Evolutionary conservation across 2,113 vertebrate genomes (phyloP), one percentile per base, ranked within the genome.

Genomic region (Gobio gobio): DNA sequence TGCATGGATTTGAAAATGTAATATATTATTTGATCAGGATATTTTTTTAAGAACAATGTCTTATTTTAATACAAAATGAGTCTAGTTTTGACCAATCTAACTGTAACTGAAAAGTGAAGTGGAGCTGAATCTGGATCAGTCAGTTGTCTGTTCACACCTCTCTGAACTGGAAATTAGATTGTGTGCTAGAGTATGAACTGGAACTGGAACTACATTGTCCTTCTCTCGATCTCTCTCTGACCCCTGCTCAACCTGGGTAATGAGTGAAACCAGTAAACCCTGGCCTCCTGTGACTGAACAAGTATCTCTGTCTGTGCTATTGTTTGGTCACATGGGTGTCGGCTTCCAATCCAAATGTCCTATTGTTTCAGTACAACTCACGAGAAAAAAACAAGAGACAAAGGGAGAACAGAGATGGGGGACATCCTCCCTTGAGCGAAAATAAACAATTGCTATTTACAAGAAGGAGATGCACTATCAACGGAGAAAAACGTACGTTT

Each of bases 221-320:
- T 45, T 47, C 13, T 47, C 16, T 45, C 36, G 14, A 29, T 64
- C 47, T 58, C 72, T 72, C 47, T n/a, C 13, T 64, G 59, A 63
- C 22, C 43, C 22, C 7, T 24, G 29, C 45, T 33, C 22, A 77
- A 64, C 83, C 45, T 16, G 24, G n/a, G 7, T 36, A 63, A 80
- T 63, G 13, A 79, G 77, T 63, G 33, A 80, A 47, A 80, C n/a
- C 58, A 45, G 58, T 80, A 49, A 80, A 64, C 58, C 59, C 40
- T 51, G 24, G 43, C 61, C 61, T 40, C 8, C 20, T 36, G 12
- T 61, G 40, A 40, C 5, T 7, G 40, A 40, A 12, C 83, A n/a
- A 54, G 24, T 12, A 78, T 77, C 72, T 64, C n/a, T 18, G 8
- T 64, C 56, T 49, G 58, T n/a, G 58, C 59, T 81, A 81, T 68